Evolutionary conservation across 2,888 invertebrate species (phyloP).

Genomic region (Pasiphila rectangulata): DNA sequence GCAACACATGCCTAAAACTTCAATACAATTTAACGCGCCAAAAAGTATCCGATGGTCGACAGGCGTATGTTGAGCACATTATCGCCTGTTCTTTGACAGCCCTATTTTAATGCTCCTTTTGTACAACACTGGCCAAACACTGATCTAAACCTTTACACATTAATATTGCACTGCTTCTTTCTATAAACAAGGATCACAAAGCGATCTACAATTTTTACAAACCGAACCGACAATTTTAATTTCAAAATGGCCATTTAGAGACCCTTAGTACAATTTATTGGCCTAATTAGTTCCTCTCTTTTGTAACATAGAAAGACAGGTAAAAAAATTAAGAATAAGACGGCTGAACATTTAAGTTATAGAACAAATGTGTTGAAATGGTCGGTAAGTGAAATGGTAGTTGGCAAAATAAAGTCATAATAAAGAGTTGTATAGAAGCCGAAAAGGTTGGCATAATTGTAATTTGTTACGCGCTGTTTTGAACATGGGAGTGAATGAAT

Average conservation of each 20-base stretch:
- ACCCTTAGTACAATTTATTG: constrained; percentile 40
- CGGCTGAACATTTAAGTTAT: neutral
- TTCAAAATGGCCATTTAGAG: constrained; percentile 10
- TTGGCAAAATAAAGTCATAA: constrained; percentile 27
- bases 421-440: neutral
- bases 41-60: too few relatives aligned
- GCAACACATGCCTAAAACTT: too few relatives aligned
- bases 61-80: too few relatives aligned
- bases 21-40: too few relatives aligned
- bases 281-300: constrained; percentile 59
- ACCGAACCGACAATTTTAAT: constrained; percentile 4
- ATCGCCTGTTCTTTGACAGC: constrained; percentile 40
- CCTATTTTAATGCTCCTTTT: constrained; percentile 33
- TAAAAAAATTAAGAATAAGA: constrained; percentile 8
- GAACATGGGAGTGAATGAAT: neutral
- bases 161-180: constrained; percentile 45
- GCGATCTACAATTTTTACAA: constrained; percentile 42
- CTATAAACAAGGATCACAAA: constrained; percentile 52
- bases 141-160: constrained; percentile 47
- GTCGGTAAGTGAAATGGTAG: constrained; percentile 25
- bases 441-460: neutral
- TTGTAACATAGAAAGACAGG: constrained; percentile 35
- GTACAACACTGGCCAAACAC: constrained; percentile 48
- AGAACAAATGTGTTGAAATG: constrained; percentile 32
- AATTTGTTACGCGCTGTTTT: constrained; percentile 10